Evolutionary conservation across 2,797 vertebrate species (phyloP).

Genomic region (Tangara arthus): DNA sequence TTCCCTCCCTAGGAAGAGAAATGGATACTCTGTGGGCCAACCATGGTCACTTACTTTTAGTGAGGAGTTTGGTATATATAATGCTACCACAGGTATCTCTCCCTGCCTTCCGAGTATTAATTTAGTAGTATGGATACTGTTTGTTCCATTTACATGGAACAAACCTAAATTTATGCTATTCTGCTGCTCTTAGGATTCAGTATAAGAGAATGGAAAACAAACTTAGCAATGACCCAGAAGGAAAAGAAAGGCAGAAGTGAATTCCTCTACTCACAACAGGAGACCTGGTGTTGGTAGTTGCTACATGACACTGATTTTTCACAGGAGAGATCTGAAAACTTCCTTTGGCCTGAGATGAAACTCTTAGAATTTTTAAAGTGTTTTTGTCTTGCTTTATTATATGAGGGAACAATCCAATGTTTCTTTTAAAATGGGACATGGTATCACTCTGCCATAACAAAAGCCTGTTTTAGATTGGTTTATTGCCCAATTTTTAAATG

Average conservation of each 20-base stretch:
- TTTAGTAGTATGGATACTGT: background rate
- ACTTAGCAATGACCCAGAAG: constrained; percentile 43
- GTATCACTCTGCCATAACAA: constrained; percentile 22
- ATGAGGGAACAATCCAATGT: background rate
- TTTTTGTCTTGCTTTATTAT: constrained; percentile 27
- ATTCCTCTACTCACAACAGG: constrained; percentile 16
- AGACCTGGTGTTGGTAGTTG: constrained; percentile 40
- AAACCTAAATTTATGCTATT: constrained; percentile 36
- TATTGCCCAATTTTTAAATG: constrained; percentile 10
- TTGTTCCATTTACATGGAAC: constrained; percentile 29
- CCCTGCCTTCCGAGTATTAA: background rate
- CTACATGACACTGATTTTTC: constrained; percentile 47
- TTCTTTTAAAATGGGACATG: constrained; percentile 44
- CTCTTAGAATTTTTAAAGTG: background rate
- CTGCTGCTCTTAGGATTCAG: constrained; percentile 19
- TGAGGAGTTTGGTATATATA: background rate
- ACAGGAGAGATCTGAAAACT: constrained; percentile 56
- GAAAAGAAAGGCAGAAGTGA: constrained; percentile 16
- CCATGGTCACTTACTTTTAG: background rate
- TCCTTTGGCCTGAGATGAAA: constrained; percentile 46
- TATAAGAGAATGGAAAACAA: constrained; percentile 47
- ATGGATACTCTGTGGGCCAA: background rate
- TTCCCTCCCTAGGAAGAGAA: background rate
- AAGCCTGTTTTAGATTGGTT: constrained; percentile 13
- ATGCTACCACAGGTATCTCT: background rate